Conservation (phyloP, 2,113 vertebrate species). For the Pitta sordida region DNA sequence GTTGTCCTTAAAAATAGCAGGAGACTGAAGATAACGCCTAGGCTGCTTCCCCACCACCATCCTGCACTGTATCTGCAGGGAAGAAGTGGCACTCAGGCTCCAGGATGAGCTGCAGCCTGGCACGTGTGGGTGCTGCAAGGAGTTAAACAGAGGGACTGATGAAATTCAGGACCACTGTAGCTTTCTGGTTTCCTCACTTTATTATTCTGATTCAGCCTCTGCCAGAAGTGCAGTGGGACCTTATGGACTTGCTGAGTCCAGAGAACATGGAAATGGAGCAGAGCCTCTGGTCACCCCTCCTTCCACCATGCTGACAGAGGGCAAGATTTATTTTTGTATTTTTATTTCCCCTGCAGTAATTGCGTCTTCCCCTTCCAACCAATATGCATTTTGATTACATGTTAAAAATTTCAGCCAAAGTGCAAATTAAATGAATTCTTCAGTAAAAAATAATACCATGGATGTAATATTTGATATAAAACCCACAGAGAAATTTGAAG, state of each 20-base stretch:
- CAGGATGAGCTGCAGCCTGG: not conserved
- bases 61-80: not conserved
- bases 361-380: not conserved
- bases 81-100: not conserved
- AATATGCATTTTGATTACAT: not conserved
- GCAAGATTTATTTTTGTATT: not conserved
- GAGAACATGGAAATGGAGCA: not conserved
- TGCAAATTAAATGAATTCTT: not conserved
- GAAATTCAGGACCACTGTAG: not conserved
- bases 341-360: not conserved
- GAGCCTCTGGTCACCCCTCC: not conserved
- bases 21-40: not conserved
- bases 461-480: not conserved
- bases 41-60: not conserved
- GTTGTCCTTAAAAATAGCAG: not conserved
- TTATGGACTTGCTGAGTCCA: fast-evolving
- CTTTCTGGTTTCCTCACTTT: not conserved
- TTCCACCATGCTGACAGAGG: not conserved
- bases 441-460: not conserved
- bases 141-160: not conserved
- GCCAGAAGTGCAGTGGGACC: not conserved
- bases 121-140: not conserved
- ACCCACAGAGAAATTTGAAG: not conserved
- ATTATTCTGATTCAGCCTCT: not conserved
- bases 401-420: not conserved